A percentile compares a stretch with the other conserved stretches of the same genome.
Conservation (phyloP, 2,888 invertebrate genomes). For the Pristionchus exspectatus region DNA sequence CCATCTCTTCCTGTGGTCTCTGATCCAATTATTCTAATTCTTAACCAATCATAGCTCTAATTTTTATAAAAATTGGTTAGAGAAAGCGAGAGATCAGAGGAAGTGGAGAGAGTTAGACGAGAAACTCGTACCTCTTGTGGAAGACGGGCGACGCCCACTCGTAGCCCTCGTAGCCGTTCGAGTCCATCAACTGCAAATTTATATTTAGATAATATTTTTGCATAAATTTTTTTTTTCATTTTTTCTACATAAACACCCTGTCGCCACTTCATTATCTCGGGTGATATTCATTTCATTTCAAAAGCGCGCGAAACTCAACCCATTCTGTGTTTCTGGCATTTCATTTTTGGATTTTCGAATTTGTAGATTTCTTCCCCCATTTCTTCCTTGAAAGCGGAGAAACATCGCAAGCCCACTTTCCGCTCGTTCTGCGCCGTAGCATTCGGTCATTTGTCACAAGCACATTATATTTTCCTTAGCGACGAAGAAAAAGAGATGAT, state of each 20-base stretch:
- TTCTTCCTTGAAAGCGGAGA: too few relatives aligned
- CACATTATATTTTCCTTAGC: too few relatives aligned
- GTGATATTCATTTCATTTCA: neutral
- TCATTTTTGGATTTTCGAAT: neutral
- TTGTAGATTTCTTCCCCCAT: neutral
- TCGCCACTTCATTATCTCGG: too few relatives aligned
- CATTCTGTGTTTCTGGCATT: neutral
- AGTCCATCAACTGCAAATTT: conserved; percentile 23
- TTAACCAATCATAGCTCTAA: neutral
- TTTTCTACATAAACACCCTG: neutral
- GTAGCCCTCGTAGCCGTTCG: conserved; percentile 36
- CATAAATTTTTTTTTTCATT: neutral
- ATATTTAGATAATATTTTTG: neutral
- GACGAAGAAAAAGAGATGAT: too few relatives aligned
- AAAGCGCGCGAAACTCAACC: neutral
- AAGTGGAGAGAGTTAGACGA: neutral
- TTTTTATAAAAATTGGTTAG: neutral
- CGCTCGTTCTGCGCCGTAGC: neutral
- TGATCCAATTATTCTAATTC: neutral
- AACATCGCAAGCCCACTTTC: neutral
- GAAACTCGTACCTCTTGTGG: conserved; percentile 14
- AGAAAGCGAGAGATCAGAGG: neutral
- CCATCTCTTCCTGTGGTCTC: too few relatives aligned
- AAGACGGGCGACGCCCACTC: conserved; percentile 31
- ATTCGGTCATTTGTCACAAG: neutral